Evolutionary conservation across 2,797 vertebrate species (phyloP).

Genomic region (Adelosebastes latens): DNA sequence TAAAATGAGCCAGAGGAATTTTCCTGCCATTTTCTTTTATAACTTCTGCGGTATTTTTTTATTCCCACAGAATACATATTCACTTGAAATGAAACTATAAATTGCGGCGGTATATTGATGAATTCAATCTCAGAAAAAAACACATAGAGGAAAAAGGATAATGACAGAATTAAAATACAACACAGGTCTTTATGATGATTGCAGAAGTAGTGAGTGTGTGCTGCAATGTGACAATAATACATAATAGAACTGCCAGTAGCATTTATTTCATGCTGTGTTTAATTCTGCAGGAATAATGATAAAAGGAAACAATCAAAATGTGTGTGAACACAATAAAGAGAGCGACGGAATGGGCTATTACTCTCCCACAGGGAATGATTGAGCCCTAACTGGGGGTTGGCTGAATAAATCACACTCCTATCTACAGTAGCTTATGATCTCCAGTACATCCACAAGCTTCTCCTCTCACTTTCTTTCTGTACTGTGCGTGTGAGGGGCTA

Average conservation of each 20-base stretch:
- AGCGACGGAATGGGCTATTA: conserved; percentile 72
- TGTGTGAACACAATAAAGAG: conserved; percentile 79
- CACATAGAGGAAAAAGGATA: conserved; percentile 34
- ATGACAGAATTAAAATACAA: conserved; percentile 66
- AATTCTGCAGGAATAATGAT: conserved; percentile 85
- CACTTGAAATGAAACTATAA: conserved; percentile 53
- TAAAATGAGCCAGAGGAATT: conserved; percentile 41
- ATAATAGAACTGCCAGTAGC: conserved; percentile 79
- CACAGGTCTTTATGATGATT: conserved; percentile 74
- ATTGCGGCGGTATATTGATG: conserved; percentile 44
- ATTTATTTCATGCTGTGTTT: conserved; percentile 85
- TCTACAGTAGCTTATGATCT: conserved; percentile 72
- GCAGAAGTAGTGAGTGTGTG: conserved; percentile 61
- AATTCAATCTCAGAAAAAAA: conserved; percentile 46
- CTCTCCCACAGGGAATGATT: conserved; percentile 78
- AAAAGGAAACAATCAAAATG: conserved; percentile 84
- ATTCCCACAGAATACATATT: conserved; percentile 40
- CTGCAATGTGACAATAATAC: conserved; percentile 78
- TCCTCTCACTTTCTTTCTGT: conserved; percentile 25
- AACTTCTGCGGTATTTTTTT: conserved; percentile 26
- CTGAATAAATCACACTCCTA: conserved; percentile 74
- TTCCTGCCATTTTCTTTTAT: conserved; percentile 36
- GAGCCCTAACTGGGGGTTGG: conserved; percentile 74
- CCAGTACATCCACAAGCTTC: conserved; percentile 50
- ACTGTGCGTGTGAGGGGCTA: background rate